Conservation (phyloP, 2,797 vertebrate species). For the Manis javanica region DNA sequence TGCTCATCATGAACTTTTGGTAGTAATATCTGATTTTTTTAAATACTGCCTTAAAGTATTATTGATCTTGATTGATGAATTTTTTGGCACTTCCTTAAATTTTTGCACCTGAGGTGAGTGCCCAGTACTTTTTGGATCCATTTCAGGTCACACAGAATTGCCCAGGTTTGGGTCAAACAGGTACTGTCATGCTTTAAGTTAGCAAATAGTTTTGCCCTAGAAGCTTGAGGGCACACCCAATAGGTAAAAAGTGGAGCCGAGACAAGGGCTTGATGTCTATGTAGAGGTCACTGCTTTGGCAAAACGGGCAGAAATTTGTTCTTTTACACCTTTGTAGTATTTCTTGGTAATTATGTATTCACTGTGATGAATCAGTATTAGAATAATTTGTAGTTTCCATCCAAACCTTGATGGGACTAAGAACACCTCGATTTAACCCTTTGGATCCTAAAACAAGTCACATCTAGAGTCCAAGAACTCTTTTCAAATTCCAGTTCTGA, state of each 20-base stretch:
- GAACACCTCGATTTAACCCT: not conserved
- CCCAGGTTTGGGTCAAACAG: not conserved
- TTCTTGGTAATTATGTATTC: not conserved
- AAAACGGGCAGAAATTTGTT: not conserved
- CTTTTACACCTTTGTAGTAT: not conserved
- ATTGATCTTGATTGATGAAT: not conserved
- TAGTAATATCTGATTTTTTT: not conserved
- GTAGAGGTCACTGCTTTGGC: not conserved
- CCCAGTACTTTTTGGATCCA: not conserved
- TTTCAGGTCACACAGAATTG: not conserved
- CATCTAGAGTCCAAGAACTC: not conserved
- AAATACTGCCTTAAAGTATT: not conserved
- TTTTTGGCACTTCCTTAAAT: not conserved
- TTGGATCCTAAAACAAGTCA: not conserved
- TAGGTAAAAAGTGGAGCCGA: not conserved
- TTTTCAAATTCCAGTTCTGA: not conserved
- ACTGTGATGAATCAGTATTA: not conserved
- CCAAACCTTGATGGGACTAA: not conserved
- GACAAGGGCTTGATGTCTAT: not conserved
- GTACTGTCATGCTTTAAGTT: not conserved
- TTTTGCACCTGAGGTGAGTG: not conserved
- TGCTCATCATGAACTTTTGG: not conserved
- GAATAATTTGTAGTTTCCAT: not conserved
- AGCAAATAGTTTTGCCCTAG: not conserved
- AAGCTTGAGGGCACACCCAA: not conserved